These are phyloP conservation scores for Pelecanus crispus DNA, from an alignment of 2,113 vertebrate genomes.

Conservation along the genomic window DNA sequence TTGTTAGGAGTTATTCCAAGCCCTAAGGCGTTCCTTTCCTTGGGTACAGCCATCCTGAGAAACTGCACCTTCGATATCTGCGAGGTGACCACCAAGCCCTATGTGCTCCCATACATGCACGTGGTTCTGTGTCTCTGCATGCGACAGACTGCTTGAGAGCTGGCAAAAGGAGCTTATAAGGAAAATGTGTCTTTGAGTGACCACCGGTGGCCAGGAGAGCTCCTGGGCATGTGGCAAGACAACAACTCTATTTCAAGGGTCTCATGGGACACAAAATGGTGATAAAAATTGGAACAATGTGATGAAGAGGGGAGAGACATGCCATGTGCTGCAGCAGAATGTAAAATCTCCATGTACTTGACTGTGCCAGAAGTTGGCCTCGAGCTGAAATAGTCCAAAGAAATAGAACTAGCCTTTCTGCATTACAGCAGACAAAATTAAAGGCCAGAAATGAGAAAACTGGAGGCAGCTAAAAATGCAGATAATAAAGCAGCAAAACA, in stretches of 20 bases:
- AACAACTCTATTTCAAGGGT: not conserved
- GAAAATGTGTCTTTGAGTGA: not conserved
- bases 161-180: not conserved
- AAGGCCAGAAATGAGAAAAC: not conserved
- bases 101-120: accelerated
- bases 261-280: not conserved
- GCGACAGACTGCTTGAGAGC: not conserved
- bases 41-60: not conserved
- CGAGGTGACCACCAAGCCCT: not conserved
- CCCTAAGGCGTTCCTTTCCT: not conserved
- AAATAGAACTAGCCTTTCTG: not conserved
- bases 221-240: not conserved
- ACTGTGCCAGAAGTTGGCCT: not conserved
- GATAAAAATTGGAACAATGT: not conserved
- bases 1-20: not conserved
- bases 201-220: not conserved
- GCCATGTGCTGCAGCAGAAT: not conserved
- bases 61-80: not conserved
- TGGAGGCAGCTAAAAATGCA: not conserved
- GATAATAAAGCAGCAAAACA: not conserved
- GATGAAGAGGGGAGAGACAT: not conserved
- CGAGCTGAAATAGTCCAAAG: not conserved
- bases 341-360: not conserved
- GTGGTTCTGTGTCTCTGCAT: not conserved
- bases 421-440: not conserved